phyloP scores from a whole-genome alignment of 2,888 invertebrate species.

The Calephelis perditalis region DNA sequence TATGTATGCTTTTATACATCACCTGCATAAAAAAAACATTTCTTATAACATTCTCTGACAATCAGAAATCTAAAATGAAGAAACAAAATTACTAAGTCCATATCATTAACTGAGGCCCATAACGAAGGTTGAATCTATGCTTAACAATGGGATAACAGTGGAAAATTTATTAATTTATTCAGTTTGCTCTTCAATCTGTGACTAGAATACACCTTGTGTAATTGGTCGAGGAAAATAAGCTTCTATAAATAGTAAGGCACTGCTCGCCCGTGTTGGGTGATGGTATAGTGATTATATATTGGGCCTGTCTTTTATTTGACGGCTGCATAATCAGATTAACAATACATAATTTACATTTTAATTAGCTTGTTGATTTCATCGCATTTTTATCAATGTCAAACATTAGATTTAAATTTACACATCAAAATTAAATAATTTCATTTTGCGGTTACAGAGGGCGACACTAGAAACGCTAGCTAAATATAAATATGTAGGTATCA shows the following conservation, averaged over 20 bases:
- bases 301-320: slow-evolving; percentile 5
- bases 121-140: neutral
- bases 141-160: slow-evolving; percentile 1
- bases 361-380: neutral
- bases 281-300: slow-evolving; percentile 1
- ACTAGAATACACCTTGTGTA: slow-evolving; percentile 28
- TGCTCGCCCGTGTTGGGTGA: neutral
- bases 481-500: no score
- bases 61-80: no score
- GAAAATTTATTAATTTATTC: slow-evolving; percentile 31
- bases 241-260: slow-evolving; percentile 19
- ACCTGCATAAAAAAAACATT: no score
- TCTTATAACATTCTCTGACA: no score
- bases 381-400: no score
- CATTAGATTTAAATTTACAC: no score
- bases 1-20: no score
- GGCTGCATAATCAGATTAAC: neutral
- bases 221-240: slow-evolving; percentile 25
- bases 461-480: no score
- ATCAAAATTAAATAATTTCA: no score
- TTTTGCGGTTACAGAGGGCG: no score
- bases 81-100: no score
- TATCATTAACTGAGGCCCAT: no score
- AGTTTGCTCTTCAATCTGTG: slow-evolving; percentile 25
- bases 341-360: slow-evolving; percentile 2